Base-by-base conservation (phyloP, 2,113 vertebrate genomes). In the Cebus imitator region DNA sequence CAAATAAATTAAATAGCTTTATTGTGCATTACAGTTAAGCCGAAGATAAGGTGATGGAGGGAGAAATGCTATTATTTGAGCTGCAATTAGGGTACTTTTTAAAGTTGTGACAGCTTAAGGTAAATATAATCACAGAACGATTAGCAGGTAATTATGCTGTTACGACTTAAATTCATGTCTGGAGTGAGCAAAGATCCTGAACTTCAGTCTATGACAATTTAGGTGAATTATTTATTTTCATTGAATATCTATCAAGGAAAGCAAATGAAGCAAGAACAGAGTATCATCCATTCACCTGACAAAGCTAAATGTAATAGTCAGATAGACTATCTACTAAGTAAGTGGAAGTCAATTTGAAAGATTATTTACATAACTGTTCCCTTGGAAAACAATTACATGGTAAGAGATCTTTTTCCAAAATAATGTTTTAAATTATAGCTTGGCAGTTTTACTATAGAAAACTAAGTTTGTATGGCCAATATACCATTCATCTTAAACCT, bases 71-170 rank as follows among this genome's bases (percentile, higher is more conserved):
- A 90, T 95, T 95, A 98, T 97, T 72, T 96, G 80, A 98, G 87
- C 73, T 76, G 83, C 82, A 98, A 94, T 98, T 97, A 98, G 72
- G 37, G 18, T 94, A 88, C 82, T 75, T 97, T 96, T 98, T 97
- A 92, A 83, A 90, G 86, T 97, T 98, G 96, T 98, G 98, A 98
- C 97, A 98, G 81, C 50, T 78, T 95, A 98, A 96, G 66, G 94
- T 97, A 98, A 98, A 98, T 96, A 97, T 97, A 98, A 98, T 98
- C 98, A 98, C 86, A 95, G 50, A 92, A 82, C 96, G 98, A 98
- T 98, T 99, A 98, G 64, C 70, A 96, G 86, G 78, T 95, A 97
- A 98, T 98, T 98, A 98, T 97, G 91, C 85, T 87, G 6, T 96
- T 98, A 90, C 91, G 96, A 91, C 91, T 84, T 93, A 94, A 86